These are phyloP conservation scores for Vicugna pacos DNA, from an alignment of 2,113 vertebrate species.

Conservation along the genomic window DNA sequence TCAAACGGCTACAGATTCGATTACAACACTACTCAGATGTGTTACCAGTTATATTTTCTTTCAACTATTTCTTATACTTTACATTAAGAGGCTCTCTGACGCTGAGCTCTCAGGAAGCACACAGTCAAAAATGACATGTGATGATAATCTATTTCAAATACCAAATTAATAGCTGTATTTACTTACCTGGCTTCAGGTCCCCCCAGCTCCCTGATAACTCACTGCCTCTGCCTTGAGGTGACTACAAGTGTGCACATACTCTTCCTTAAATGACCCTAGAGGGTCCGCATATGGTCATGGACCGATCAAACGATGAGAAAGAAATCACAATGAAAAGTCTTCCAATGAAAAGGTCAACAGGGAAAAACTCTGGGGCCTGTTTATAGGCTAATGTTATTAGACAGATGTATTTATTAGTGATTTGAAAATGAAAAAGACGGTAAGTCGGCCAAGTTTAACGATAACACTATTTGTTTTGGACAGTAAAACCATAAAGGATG, in stretches of 20 bases:
- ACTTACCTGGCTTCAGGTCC: neutral
- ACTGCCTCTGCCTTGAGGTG: neutral
- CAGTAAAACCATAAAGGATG: conserved; percentile 26
- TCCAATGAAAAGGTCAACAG: conserved; percentile 47
- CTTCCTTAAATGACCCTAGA: conserved; percentile 14
- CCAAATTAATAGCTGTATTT: conserved; percentile 20
- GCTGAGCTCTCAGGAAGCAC: neutral
- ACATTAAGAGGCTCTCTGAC: neutral
- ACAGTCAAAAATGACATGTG: neutral
- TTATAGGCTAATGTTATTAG: neutral
- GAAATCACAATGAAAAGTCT: conserved; percentile 55
- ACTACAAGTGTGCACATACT: neutral
- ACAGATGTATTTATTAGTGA: conserved; percentile 49
- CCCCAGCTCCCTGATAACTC: neutral
- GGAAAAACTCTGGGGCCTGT: conserved; percentile 29
- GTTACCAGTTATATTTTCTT: neutral
- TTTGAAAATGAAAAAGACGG: conserved; percentile 81
- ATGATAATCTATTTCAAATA: conserved; percentile 32
- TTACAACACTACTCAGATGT: neutral
- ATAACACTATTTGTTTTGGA: conserved; percentile 51
- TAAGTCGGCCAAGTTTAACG: conserved; percentile 68
- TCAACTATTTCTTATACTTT: conserved; percentile 30
- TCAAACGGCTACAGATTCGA: conserved; percentile 34
- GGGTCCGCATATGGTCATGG: neutral
- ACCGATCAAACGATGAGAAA: conserved; percentile 8